phyloP scores from a whole-genome alignment of 2,113 vertebrate genomes.

The Nasalis larvatus region DNA sequence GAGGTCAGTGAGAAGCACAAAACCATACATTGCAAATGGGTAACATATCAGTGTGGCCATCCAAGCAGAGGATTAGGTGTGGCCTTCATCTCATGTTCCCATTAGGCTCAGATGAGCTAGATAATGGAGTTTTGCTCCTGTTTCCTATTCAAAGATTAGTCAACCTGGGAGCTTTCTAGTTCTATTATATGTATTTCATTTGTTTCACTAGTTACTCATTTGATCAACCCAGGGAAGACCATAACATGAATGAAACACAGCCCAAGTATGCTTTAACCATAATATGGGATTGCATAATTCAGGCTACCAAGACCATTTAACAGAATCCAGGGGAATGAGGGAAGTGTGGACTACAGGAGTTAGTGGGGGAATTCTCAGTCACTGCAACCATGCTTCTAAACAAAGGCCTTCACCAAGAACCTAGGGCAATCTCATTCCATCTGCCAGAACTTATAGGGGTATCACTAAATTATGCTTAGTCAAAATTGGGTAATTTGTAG shows the following conservation, averaged over 20 bases:
- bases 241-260: neutral
- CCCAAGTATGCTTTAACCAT: neutral
- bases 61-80: neutral
- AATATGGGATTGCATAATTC: neutral
- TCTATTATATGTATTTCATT: neutral
- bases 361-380: neutral
- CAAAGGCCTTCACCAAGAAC: neutral
- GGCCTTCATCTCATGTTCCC: neutral
- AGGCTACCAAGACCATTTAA: neutral
- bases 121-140: neutral
- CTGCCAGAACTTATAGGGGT: neutral
- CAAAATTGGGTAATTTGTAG: neutral
- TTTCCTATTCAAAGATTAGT: conserved; percentile 4
- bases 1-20: neutral
- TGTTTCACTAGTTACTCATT: conserved; percentile 5
- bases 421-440: neutral
- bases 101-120: neutral
- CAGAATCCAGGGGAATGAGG: neutral
- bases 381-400: neutral
- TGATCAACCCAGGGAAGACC: neutral
- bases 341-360: neutral
- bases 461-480: neutral
- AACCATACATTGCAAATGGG: neutral
- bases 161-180: neutral
- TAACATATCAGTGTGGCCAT: neutral